A percentile compares a stretch with the other conserved stretches of the same genome.
Conservation (phyloP, 2,888 invertebrate species). For the Linyphia triangularis region DNA sequence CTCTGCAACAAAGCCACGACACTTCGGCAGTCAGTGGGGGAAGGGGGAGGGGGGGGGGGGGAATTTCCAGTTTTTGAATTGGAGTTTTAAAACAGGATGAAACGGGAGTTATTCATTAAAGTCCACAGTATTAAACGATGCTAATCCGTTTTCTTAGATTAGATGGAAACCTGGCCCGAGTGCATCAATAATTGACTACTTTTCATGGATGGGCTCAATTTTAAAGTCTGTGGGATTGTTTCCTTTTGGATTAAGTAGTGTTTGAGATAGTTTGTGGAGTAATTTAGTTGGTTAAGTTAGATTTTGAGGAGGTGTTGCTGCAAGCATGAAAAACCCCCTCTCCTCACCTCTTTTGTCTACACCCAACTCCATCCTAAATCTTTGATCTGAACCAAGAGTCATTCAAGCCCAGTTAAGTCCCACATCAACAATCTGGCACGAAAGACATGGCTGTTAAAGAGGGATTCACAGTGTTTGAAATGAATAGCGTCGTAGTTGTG, state of each 20-base stretch:
- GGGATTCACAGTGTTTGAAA: no score
- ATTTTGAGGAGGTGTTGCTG: no score
- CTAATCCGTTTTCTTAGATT: slow-evolving; percentile 24
- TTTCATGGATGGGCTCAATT: neutral
- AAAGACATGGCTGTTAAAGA: no score
- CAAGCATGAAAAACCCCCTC: no score
- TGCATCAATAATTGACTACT: slow-evolving; percentile 3
- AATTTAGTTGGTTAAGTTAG: no score
- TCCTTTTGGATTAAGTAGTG: neutral
- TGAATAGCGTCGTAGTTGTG: no score
- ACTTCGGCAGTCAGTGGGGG: neutral
- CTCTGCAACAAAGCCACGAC: neutral
- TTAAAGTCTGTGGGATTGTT: neutral
- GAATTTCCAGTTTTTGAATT: slow-evolving; percentile 45
- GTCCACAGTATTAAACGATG: neutral
- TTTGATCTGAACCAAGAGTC: no score
- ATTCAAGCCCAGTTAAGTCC: no score
- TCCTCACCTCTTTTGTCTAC: no score
- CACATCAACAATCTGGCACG: no score
- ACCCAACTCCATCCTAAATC: no score
- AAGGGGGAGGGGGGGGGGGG: no score
- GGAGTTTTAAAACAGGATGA: neutral
- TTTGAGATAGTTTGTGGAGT: neutral
- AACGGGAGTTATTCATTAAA: slow-evolving; percentile 30
- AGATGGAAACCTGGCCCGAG: neutral